Evolutionary conservation across 1,140 invertebrate genomes (phyloP), one percentile per base, ranked within the genome.

Genomic region (Limonius californicus): DNA sequence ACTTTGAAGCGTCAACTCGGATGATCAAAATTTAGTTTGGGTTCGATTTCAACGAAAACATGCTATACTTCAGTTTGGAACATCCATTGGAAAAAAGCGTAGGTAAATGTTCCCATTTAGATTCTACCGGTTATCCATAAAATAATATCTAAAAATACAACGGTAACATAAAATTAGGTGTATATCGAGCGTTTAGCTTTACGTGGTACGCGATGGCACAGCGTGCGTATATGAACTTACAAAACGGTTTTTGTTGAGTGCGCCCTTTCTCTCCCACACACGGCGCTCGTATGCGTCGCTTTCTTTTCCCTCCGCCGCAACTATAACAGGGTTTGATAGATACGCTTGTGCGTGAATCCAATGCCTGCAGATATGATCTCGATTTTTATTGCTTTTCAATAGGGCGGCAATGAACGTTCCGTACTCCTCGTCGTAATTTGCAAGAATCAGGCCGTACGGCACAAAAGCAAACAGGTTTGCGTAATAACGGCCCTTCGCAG

Each of bases 361-460:
- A 45, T 45, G 42, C 4, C 14, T 50, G 9, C 45, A 50, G 45
- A 50, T 50, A 50, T 18, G 2, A 50, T 50, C 45, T 50, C 45
- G 45, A 50, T 50, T 50, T 50, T 50, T 50, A 50, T 50, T 21
- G 45, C 45, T 50, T 50, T 50, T 50, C 45, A 50, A 50, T 50
- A 50, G 11, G 16, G 2, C 8, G 23, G 23, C 23, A 27, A 27
- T 3, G 23, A 27, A 27, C 3, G 23, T n/a, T n/a, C n/a, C n/a
- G n/a, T n/a, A n/a, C n/a, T n/a, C n/a, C n/a, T n/a, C n/a, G n/a
- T n/a, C n/a, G n/a, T n/a, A n/a, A n/a, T n/a, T n/a, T n/a, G n/a
- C n/a, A n/a, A n/a, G n/a, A n/a, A n/a, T n/a, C n/a, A n/a, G n/a
- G n/a, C n/a, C n/a, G n/a, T n/a, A n/a, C n/a, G n/a, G n/a, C n/a